Base-by-base conservation (phyloP, 2,113 vertebrate species). In the Panurus biarmicus region DNA sequence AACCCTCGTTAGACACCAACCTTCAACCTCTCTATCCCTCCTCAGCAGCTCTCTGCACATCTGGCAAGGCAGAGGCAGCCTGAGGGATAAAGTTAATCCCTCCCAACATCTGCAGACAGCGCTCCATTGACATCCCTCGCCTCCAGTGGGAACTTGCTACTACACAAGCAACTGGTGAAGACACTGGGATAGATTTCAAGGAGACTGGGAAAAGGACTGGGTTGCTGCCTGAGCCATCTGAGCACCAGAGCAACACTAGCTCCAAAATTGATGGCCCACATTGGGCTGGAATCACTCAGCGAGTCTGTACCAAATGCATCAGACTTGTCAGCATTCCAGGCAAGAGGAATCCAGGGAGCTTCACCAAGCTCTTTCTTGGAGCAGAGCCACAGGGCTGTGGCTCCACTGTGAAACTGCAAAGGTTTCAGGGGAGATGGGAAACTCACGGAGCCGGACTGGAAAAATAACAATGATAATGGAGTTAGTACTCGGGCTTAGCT, bases 381-480 rank as follows among this genome's bases (percentile, higher is more conserved):
- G 51, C 31, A 9, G 8, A 84, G 95, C 80, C 90, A 92, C 45
- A 28, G 58, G 25, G 65, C 90, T 92, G 92, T 7, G 22, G 22
- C 48, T 69, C 45, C 80, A 61, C 79, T 31, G 58, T 25, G 78
- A 86, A 80, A 80, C 1, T 62, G 44, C 0, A 1, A 87, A 65
- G 83, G 54, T 61, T 83, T 77, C 45, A 6, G 51, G 31, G 56
- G 7, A 71, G 47, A 69, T 45, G 85, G 70, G 74, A 67, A 91
- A 64, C 24, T 56, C 48, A 7, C 0, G 1, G 42, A 83, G 42
- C 60, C 22, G 21, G n/a, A 67, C 47, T 56, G 75, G 57, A 82
- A 85, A 35, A 61, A 25, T 8, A 56, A 23, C 0, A 3, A 8
- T 51, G 70, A 1, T 11, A 73, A 21, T 0, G 0, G 33, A 20